phyloP scores from a whole-genome alignment of 2,113 vertebrate genomes.

The Ciconia stormi region DNA sequence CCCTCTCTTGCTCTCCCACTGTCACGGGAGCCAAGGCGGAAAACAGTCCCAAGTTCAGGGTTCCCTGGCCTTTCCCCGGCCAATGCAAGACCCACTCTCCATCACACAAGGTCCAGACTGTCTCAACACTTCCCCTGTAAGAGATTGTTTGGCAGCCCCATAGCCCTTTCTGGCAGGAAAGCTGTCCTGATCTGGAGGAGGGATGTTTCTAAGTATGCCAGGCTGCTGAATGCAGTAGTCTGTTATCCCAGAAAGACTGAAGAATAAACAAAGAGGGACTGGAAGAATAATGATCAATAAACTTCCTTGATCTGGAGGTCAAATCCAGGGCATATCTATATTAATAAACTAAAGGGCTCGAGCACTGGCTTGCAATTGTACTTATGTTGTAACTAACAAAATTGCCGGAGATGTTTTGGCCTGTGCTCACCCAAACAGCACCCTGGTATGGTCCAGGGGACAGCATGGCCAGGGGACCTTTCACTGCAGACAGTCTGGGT shows the following conservation, averaged over 20 bases:
- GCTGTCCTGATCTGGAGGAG: neutral
- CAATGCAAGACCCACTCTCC: neutral
- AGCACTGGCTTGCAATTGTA: neutral
- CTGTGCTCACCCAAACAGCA: neutral
- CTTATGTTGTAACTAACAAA: neutral
- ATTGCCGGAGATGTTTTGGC: neutral
- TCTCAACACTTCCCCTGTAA: neutral
- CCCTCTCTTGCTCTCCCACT: neutral
- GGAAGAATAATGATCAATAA: constrained; percentile 3
- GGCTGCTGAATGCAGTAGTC: neutral
- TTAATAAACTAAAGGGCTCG: neutral
- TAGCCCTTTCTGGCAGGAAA: neutral
- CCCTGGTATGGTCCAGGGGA: neutral
- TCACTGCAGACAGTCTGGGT: neutral
- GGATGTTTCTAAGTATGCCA: neutral
- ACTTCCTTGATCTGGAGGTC: neutral
- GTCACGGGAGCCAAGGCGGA: neutral
- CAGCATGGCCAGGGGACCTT: neutral
- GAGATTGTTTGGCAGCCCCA: neutral
- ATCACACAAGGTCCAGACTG: neutral
- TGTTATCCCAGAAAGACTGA: neutral
- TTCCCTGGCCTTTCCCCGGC: neutral
- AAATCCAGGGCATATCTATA: neutral
- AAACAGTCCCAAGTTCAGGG: neutral
- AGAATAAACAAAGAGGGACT: neutral